A percentile compares a stretch with the other conserved stretches of the same genome.
Conservation (phyloP, 2,113 vertebrate genomes). For the Nannospalax galili region DNA sequence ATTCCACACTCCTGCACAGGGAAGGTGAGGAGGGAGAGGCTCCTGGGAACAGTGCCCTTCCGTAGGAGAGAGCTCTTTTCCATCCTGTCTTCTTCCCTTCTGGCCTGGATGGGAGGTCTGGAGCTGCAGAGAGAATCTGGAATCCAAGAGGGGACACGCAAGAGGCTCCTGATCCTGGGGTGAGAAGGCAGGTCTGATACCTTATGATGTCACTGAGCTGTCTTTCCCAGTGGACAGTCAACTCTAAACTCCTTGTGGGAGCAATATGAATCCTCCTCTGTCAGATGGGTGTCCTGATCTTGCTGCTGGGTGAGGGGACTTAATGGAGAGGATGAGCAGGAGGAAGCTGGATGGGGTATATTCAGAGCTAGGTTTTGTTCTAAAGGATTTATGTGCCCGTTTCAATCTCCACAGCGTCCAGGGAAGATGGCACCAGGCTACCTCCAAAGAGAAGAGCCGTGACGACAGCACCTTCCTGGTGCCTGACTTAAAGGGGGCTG, state of each 20-base stretch:
- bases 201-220: no score
- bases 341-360: no score
- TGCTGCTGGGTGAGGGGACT: rapidly evolving
- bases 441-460: rapidly evolving
- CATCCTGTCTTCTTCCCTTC: no score
- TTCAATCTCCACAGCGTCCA: background rate
- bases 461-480: rapidly evolving
- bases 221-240: background rate
- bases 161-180: background rate
- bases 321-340: background rate
- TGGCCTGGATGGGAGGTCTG: background rate
- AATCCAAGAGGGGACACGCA: background rate
- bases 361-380: background rate
- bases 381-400: rapidly evolving
- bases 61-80: background rate
- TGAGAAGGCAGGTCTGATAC: background rate
- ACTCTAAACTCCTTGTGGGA: background rate
- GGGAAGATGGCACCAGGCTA: rapidly evolving
- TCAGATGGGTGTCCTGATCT: background rate
- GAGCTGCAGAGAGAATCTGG: background rate
- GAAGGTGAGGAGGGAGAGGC: background rate
- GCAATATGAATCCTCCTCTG: background rate
- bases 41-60: background rate
- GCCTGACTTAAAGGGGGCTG: rapidly evolving
- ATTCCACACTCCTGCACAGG: background rate